These are phyloP conservation scores for Drosophila fungiperda DNA, from an alignment of 2,888 invertebrate genomes.

Conservation along the genomic window DNA sequence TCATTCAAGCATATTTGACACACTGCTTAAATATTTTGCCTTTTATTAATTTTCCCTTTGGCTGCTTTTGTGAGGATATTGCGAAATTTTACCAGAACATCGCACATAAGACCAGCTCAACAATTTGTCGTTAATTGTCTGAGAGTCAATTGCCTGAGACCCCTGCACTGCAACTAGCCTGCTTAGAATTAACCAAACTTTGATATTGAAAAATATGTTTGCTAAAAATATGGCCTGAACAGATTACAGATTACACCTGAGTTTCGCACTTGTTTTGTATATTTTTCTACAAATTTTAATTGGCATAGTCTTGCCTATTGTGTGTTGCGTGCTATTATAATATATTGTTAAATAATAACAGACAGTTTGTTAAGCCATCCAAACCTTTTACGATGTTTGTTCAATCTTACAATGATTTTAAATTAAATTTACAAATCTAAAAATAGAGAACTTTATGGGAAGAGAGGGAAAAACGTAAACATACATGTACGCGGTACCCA, in stretches of 20 bases:
- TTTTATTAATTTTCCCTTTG: slow-evolving; percentile 67
- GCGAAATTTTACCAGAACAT: slow-evolving; percentile 29
- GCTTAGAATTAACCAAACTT: slow-evolving; percentile 24
- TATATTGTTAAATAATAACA: neutral
- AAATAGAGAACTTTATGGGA: too few species aligned
- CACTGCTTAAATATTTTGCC: slow-evolving; percentile 64
- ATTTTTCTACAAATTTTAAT: neutral
- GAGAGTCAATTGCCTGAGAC: slow-evolving; percentile 17
- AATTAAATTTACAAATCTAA: too few species aligned
- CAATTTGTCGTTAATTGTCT: slow-evolving; percentile 63
- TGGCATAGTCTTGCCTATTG: neutral
- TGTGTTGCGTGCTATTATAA: neutral
- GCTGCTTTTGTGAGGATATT: slow-evolving; percentile 9
- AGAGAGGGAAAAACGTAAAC: too few species aligned
- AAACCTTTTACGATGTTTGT: neutral
- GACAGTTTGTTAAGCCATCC: neutral
- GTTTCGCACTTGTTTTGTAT: neutral
- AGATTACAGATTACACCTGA: neutral
- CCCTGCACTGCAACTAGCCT: slow-evolving; percentile 5
- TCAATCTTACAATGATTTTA: too few species aligned
- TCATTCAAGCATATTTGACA: slow-evolving; percentile 10
- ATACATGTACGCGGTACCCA: too few species aligned
- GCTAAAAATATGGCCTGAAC: slow-evolving; percentile 3
- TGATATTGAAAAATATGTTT: slow-evolving; percentile 61
- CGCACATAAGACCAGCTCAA: slow-evolving; percentile 47